A percentile compares a stretch with the other conserved stretches of the same genome.
Conservation (phyloP, 2,113 vertebrate species). For the Arvicanthis niloticus region DNA sequence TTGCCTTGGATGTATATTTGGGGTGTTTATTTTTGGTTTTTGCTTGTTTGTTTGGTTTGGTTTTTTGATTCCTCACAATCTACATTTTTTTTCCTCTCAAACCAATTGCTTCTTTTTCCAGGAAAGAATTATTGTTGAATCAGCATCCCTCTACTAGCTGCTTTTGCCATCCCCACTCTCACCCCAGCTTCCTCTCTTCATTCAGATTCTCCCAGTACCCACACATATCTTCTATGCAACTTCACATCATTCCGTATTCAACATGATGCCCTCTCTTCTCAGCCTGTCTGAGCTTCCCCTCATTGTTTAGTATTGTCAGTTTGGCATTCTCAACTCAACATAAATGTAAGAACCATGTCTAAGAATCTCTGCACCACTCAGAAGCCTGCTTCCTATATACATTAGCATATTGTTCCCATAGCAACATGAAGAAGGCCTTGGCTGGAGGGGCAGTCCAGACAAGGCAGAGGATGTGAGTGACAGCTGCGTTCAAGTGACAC, state of each 20-base stretch:
- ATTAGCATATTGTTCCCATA: neutral
- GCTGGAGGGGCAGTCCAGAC: neutral
- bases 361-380: neutral
- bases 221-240: neutral
- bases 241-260: no score
- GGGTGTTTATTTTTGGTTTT: no score
- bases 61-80: neutral
- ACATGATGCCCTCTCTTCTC: neutral
- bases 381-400: neutral
- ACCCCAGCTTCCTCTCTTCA: neutral
- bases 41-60: no score
- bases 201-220: neutral
- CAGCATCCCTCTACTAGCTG: neutral
- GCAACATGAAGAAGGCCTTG: neutral
- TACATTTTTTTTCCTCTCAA: neutral
- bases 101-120: neutral
- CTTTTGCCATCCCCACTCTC: fast-evolving
- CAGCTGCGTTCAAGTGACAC: neutral
- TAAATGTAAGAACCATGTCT: neutral
- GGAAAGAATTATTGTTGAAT: neutral
- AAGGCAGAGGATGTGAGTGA: neutral
- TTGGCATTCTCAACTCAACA: neutral
- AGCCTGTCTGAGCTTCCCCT: neutral
- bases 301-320: neutral
- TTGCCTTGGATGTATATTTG: neutral